Evolutionary conservation across 1,140 invertebrate genomes (phyloP), one percentile per base, ranked within the genome.

Genomic region (Dysdera silvatica): DNA sequence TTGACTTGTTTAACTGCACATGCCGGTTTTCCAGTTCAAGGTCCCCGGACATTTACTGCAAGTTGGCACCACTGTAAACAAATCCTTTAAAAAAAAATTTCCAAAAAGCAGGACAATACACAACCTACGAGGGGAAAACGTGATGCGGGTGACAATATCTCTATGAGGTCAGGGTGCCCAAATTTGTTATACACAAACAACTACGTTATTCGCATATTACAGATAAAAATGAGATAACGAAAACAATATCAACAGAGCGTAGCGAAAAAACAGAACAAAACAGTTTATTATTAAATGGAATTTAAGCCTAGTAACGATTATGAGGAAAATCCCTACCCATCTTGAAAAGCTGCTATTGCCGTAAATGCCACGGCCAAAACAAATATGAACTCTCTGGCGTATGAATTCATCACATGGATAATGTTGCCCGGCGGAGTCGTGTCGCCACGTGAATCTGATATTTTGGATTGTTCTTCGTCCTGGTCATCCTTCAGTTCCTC

Each of bases 341-440:
- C 78, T 32, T 80, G 77, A 3, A 81, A 57, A 12, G 77, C 76
- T 26, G 78, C 79, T 45, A 80, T 75, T 16, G 71, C 71, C 12
- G 80, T 73, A 52, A 66, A 64, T 33, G 63, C 26, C 8, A 68
- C 26, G 28, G 61, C 48, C 20, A 67, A 57, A 31, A 52, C 45
- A 49, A 66, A 66, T 49, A 59, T 55, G 33, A 61, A 48, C 61
- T 66, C 65, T 8, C 65, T 49, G 23, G 58, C 65, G 61, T 66
- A 61, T 5, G 65, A 56, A 61, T 56, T 56, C 65, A 66, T 66
- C 48, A 66, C 54, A 52, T 66, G 58, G 28, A 63, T 40, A 49
- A 49, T 55, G 40, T 45, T 43, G 29, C 31, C n/a, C 6, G 29
- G 48, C 16, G 56, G 28, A 1, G 41, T 24, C 23, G 52, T 31